Evolutionary conservation across 2,113 vertebrate genomes (phyloP), one percentile per base, ranked within the genome.

Genomic region (Raja brachyura): DNA sequence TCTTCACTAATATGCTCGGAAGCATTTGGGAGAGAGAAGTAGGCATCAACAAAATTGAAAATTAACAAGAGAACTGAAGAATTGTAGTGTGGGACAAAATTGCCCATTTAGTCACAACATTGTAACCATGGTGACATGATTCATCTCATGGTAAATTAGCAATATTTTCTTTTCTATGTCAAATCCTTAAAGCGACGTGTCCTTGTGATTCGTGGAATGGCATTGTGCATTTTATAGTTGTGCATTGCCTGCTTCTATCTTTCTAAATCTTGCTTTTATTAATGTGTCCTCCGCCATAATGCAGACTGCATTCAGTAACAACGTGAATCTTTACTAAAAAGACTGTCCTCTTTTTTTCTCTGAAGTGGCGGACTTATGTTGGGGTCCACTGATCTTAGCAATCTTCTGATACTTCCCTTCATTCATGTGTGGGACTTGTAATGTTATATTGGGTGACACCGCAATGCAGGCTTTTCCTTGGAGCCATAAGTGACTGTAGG

Each of bases 231-330:
- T 88, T 63, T 88, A 66, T 61, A 88, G 13, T 63, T 88, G 63
- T 63, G 11, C 61, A 66, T 14, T 33, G 28, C 20, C 59, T 88
- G 59, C 59, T 66, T 14, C 63, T 88, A 73, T 63, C 93, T 2
- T 94, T 33, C 8, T 10, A 59, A 86, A 86, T 33, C 59, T 31
- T 31, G 31, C 14, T 14, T 14, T 28, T 31, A 88, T 18, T 61
- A 14, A 86, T 31, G 56, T 86, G 5, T 61, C 31, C 63, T n/a
- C 31, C 83, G 1, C 83, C 97, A 18, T 94, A 93, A 94, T 95
- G 96, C 96, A 94, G 20, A 90, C 9, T 66, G 90, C 18, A 93
- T 66, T 88, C 83, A 86, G 33, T 61, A 6, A 63, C n/a, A 61
- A 63, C 16, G 9, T 31, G 59, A 8, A 11, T 63, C 13, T 1